Percentiles rank a stretch among this genome's conserved stretches.
Evolutionary conservation across 2,113 vertebrate genomes (phyloP).

Genomic region (Daboia siamensis): DNA sequence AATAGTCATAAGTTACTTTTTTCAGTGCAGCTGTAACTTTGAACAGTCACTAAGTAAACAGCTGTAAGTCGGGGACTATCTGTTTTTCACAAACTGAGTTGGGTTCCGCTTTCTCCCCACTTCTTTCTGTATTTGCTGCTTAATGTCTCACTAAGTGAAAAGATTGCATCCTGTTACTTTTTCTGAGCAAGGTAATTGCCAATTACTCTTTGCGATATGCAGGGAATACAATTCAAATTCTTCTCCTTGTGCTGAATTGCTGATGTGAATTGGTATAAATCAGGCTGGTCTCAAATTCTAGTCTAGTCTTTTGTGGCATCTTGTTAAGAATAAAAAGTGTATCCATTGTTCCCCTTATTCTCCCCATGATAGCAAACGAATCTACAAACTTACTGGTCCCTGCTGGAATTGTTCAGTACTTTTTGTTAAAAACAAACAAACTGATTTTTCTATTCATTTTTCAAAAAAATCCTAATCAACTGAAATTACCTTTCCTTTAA

Average conservation of each 20-base stretch:
- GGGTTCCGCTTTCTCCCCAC: neutral
- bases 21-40: neutral
- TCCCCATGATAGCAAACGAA: slow-evolving; percentile 40
- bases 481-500: slow-evolving; percentile 40
- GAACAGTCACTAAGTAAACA: neutral
- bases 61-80: neutral
- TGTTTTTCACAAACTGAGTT: slow-evolving; percentile 1
- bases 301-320: slow-evolving; percentile 32
- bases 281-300: slow-evolving; percentile 42
- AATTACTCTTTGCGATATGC: slow-evolving; percentile 59
- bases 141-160: slow-evolving; percentile 45
- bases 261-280: slow-evolving; percentile 38
- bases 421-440: neutral
- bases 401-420: neutral
- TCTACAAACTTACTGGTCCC: slow-evolving; percentile 26
- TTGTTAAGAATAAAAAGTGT: slow-evolving; percentile 45
- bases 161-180: slow-evolving; percentile 50
- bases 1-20: neutral
- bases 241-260: slow-evolving; percentile 42
- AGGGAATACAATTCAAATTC: slow-evolving; percentile 61
- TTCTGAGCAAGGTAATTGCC: slow-evolving; percentile 59
- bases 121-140: slow-evolving; percentile 24
- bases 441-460: neutral
- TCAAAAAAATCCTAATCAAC: slow-evolving; percentile 21
- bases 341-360: slow-evolving; percentile 51